Evolutionary conservation across 2,797 vertebrate species (phyloP).

Genomic region (Sardinella longiceps): DNA sequence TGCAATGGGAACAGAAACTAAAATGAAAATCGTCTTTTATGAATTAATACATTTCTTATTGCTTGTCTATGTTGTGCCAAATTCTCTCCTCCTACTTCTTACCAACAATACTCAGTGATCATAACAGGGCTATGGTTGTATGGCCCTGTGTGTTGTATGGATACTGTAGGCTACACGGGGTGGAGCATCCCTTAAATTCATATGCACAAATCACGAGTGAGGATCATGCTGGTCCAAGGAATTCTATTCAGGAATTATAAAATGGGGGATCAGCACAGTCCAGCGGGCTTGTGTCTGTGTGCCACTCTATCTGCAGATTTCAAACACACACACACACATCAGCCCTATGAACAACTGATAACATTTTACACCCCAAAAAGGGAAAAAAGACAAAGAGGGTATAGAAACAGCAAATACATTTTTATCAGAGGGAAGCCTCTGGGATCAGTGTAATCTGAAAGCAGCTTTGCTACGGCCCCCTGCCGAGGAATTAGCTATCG

Average conservation of each 20-base stretch:
- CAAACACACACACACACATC: slow-evolving; percentile 44
- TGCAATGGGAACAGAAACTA: too few relatives aligned
- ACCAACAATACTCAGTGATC: too few relatives aligned
- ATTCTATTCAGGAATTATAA: background rate
- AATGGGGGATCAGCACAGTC: background rate
- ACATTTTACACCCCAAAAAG: background rate
- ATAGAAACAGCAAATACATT: slow-evolving; percentile 66
- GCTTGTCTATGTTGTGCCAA: too few relatives aligned
- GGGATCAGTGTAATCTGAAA: slow-evolving; percentile 70
- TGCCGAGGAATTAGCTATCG: slow-evolving; percentile 69
- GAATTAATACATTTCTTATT: too few relatives aligned
- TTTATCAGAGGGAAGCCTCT: slow-evolving; percentile 63
- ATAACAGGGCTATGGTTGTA: too few relatives aligned
- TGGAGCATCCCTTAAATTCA: too few relatives aligned
- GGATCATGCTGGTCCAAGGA: background rate
- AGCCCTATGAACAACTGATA: slow-evolving; percentile 43
- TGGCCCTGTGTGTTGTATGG: too few relatives aligned
- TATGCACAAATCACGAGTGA: background rate
- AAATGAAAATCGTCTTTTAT: too few relatives aligned
- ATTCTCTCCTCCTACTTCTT: too few relatives aligned
- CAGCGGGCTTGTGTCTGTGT: background rate
- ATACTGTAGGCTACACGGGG: too few relatives aligned
- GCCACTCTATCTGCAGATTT: slow-evolving; percentile 5
- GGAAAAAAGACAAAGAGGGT: slow-evolving; percentile 59
- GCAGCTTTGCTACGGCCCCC: slow-evolving; percentile 67